A percentile compares a stretch with the other conserved stretches of the same genome.
These are phyloP conservation scores for Hypomecis punctinalis DNA, from an alignment of 2,888 invertebrate genomes.

Conservation along the genomic window DNA sequence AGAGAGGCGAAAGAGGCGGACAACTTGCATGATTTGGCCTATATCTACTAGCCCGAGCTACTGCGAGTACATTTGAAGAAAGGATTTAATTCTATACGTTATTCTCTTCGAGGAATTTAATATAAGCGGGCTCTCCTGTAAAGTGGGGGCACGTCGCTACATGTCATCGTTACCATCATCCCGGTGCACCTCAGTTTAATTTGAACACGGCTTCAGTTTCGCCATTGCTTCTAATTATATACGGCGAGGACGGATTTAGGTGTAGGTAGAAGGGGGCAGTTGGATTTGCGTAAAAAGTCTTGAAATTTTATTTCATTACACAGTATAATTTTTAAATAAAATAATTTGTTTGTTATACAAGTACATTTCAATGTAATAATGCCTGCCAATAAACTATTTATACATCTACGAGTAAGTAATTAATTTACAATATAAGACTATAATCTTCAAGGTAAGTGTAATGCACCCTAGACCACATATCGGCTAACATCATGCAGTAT, in stretches of 20 bases:
- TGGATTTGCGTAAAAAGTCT: background rate
- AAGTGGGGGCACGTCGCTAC: slow-evolving; percentile 29
- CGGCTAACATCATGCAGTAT: too few relatives aligned
- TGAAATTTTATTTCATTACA: background rate
- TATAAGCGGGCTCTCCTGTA: slow-evolving; percentile 19
- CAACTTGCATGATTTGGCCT: too few relatives aligned
- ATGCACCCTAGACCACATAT: too few relatives aligned
- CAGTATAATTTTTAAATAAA: background rate
- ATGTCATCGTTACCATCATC: slow-evolving; percentile 46
- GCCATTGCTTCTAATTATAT: slow-evolving; percentile 57
- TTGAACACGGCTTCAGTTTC: slow-evolving; percentile 46
- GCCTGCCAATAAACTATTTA: too few relatives aligned
- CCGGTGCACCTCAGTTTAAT: slow-evolving; percentile 46
- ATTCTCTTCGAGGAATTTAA: slow-evolving; percentile 29
- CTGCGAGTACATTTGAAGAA: slow-evolving; percentile 1
- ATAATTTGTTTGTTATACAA: too few relatives aligned
- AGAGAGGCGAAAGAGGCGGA: too few relatives aligned
- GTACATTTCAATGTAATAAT: too few relatives aligned
- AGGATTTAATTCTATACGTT: slow-evolving; percentile 11
- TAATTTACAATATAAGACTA: too few relatives aligned
- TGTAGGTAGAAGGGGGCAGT: background rate
- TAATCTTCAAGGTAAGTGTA: too few relatives aligned
- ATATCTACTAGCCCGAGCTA: too few relatives aligned
- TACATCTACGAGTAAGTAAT: too few relatives aligned
- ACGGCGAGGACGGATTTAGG: slow-evolving; percentile 22